Evolutionary conservation across 2,888 invertebrate species (phyloP).

Genomic region (Stenchaetothrips biformis): DNA sequence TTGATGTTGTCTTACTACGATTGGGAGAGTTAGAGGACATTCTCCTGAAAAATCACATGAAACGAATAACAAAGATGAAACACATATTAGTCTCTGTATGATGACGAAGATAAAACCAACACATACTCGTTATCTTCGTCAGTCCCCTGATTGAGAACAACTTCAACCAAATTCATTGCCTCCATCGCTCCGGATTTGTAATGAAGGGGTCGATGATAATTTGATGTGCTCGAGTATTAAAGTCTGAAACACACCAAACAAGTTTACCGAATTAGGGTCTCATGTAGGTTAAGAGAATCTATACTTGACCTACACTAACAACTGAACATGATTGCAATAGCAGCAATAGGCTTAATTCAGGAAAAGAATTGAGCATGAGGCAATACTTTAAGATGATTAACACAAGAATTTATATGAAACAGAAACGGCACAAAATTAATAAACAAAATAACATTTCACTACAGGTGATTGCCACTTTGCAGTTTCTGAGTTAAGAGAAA

Average conservation of each 20-base stretch:
- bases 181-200: not conserved
- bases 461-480: not conserved
- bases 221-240: not conserved
- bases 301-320: not conserved
- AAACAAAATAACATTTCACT: not conserved
- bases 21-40: not conserved
- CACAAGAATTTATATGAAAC: not conserved
- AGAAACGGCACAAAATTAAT: not conserved
- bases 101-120: not conserved
- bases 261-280: not conserved
- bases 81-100: too few relatives aligned
- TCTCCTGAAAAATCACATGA: too few relatives aligned
- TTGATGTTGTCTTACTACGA: not conserved
- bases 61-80: too few relatives aligned
- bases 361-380: not conserved
- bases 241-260: not conserved
- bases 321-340: not conserved
- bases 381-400: not conserved
- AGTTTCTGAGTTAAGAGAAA: not conserved
- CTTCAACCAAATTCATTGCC: conserved; percentile 1
- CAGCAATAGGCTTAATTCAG: not conserved
- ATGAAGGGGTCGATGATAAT: too few relatives aligned
- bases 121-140: conserved; percentile 2
- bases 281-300: not conserved
- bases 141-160: not conserved